Base-by-base conservation (phyloP, 2,113 vertebrate species). In the Phylloscopus trochiloides region DNA sequence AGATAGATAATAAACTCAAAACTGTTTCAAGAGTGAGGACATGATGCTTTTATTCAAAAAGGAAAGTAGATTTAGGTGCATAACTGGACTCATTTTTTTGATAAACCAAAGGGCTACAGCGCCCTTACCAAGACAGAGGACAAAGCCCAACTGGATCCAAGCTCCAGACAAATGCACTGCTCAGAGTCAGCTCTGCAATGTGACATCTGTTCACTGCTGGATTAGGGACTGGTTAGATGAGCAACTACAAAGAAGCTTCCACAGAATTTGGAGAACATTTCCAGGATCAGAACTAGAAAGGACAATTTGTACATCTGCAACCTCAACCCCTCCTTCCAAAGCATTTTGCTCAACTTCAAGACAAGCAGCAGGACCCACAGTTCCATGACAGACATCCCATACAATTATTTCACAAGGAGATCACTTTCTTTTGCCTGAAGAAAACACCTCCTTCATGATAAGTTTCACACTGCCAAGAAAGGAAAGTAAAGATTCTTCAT, bases 1-100 rank as follows among this genome's bases (percentile, higher is more conserved):
- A 77, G 91, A 59, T 47, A 82, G 9, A 31, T 47, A 67, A 91
- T 34, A 86, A 86, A 96, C 80, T 17, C 28, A 67, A 59, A 86
- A 55, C 12, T 25, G 18, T 59, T 31, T 45, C 59, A 77, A 54
- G 21, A 5, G 18, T 38, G n/a, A 59, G 15, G 25, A 22, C 21
- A 67, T 2, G 12, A 34, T 9, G 57, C 29, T 16, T 52, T 77
- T 32, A 73, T 19, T 40, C 14, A 75, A 80, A 89, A 76, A 51
- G 29, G 19, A 80, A 66, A 38, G 2, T 2, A 48, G 7, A 38
- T 18, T 68, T 55, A 78, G 57, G 38, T 78, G 66, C 10, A 10
- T 22, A 83, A 50, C 22, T 28, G 15, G 17, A 59, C 7, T 32
- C 17, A 22, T 25, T 29, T 15, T 48, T 84, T 47, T 70, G 3